A percentile compares a stretch with the other conserved stretches of the same genome.
Conservation (phyloP, 2,888 invertebrate genomes). For the Odontomyia ornata region DNA sequence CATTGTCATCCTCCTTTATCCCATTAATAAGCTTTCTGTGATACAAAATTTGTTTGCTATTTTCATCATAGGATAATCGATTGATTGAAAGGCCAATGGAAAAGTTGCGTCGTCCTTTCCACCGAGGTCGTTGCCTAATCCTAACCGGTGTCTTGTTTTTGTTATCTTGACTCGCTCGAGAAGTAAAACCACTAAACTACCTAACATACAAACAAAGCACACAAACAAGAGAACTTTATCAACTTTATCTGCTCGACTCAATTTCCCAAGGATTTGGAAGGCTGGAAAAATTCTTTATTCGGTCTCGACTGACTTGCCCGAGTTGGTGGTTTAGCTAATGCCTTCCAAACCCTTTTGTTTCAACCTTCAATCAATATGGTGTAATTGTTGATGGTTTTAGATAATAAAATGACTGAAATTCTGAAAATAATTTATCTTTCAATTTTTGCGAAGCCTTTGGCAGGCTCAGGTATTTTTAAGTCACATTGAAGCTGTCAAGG, state of each 20-base stretch:
- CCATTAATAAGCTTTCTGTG: slow-evolving; percentile 21
- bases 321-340: background rate
- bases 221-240: background rate
- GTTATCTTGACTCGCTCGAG: background rate
- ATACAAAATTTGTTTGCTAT: slow-evolving; percentile 9
- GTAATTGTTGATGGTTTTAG: slow-evolving; percentile 36
- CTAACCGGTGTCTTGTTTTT: background rate
- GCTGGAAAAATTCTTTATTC: background rate
- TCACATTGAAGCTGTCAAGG: no score
- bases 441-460: background rate
- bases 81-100: slow-evolving; percentile 32
- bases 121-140: background rate
- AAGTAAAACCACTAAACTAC: slow-evolving; percentile 9
- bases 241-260: background rate
- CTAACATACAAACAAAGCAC: slow-evolving; percentile 14
- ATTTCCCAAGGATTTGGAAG: slow-evolving; percentile 10
- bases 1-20: background rate
- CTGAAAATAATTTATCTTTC: slow-evolving; percentile 9
- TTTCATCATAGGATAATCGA: slow-evolving; percentile 32
- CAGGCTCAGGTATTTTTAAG: no score
- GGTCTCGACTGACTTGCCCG: background rate
- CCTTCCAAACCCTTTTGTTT: slow-evolving; percentile 14
- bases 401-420: slow-evolving; percentile 24
- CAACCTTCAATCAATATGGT: slow-evolving; percentile 24
- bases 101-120: background rate